Evolutionary conservation across 2,888 invertebrate species (phyloP).

Genomic region (Pollenia amentaria): DNA sequence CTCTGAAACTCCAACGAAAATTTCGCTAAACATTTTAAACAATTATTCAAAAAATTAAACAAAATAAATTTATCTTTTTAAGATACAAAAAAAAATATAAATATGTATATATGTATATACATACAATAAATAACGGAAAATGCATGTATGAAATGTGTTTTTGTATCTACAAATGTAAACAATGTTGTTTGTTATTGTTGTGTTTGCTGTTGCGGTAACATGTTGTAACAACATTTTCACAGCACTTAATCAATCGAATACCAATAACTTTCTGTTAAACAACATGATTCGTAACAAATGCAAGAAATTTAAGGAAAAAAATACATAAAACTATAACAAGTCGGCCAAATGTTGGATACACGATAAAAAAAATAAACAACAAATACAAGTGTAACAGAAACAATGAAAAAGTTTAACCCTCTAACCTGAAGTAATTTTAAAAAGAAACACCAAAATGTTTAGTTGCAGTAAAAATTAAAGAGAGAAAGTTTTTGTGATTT

Average conservation of each 20-base stretch:
- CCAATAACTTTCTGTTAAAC: constrained; percentile 72
- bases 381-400: constrained; percentile 8
- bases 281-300: constrained; percentile 68
- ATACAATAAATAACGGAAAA: constrained; percentile 63
- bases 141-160: constrained; percentile 32
- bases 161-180: constrained; percentile 39
- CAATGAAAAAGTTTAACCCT: constrained; percentile 48
- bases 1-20: neutral
- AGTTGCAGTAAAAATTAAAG: no score
- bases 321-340: constrained; percentile 34
- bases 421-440: neutral
- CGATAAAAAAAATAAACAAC: constrained; percentile 7
- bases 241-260: constrained; percentile 77
- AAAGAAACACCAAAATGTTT: no score
- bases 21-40: constrained; percentile 31
- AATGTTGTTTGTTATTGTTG: constrained; percentile 25
- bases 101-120: neutral
- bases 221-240: constrained; percentile 74
- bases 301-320: constrained; percentile 30
- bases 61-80: constrained; percentile 68
- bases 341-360: constrained; percentile 13
- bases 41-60: constrained; percentile 71
- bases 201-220: constrained; percentile 55
- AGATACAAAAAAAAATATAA: constrained; percentile 1
- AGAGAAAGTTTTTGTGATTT: no score